Conservation (phyloP, 2,113 vertebrate genomes). For the Pimephales promelas region DNA sequence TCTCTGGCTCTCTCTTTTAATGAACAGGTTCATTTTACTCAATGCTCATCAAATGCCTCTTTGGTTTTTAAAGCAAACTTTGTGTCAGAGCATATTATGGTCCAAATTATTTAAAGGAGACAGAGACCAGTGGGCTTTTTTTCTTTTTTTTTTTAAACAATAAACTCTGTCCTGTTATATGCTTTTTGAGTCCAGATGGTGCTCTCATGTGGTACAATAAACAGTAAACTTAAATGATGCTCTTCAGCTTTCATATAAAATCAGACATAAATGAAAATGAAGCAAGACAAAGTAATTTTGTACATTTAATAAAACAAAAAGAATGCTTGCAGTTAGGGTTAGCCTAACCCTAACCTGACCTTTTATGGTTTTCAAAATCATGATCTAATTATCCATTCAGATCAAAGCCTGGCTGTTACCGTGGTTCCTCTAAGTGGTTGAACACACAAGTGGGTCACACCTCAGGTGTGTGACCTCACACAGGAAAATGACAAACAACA, state of each 20-base stretch:
- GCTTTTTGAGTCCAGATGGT: slow-evolving; percentile 25
- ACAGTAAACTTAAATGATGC: slow-evolving; percentile 28
- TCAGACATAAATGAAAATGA: slow-evolving; percentile 22
- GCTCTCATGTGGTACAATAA: slow-evolving; percentile 21
- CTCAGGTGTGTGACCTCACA: slow-evolving; percentile 31
- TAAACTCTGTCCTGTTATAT: slow-evolving; percentile 22
- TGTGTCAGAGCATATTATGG: slow-evolving; percentile 49
- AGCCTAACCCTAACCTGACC: background rate
- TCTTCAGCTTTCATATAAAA: slow-evolving; percentile 7
- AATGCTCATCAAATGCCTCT: slow-evolving; percentile 49
- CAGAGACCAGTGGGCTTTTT: slow-evolving; percentile 27
- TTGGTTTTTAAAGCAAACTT: slow-evolving; percentile 53
- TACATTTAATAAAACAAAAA: background rate
- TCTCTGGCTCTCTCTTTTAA: slow-evolving; percentile 22
- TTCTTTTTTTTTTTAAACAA: slow-evolving; percentile 39
- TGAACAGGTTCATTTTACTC: slow-evolving; percentile 42
- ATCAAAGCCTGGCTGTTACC: slow-evolving; percentile 14
- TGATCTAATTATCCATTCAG: slow-evolving; percentile 40
- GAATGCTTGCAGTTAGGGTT: background rate
- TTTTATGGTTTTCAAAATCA: background rate
- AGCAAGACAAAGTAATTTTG: background rate
- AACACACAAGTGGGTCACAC: slow-evolving; percentile 14
- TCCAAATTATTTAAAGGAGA: slow-evolving; percentile 46
- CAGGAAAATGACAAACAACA: slow-evolving; percentile 26
- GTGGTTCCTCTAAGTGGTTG: slow-evolving; percentile 15